Conservation (phyloP, 2,797 vertebrate species). For the Spinus olivaceus region DNA sequence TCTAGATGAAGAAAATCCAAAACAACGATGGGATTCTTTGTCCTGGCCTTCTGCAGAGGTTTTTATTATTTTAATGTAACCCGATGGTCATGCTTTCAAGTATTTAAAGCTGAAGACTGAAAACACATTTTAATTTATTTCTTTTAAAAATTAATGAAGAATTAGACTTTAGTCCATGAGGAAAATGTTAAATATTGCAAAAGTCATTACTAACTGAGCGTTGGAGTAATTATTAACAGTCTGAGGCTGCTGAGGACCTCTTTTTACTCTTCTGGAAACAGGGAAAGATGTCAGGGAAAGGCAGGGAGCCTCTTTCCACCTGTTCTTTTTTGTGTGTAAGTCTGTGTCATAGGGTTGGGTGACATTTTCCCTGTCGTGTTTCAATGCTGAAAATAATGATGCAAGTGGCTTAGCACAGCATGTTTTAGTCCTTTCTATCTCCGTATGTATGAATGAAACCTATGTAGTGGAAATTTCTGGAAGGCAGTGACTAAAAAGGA, state of each 20-base stretch:
- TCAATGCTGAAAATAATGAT: background rate
- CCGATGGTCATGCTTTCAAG: background rate
- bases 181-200: background rate
- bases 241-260: background rate
- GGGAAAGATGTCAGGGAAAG: background rate
- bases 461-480: background rate
- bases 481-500: background rate
- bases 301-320: background rate
- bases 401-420: background rate
- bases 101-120: background rate
- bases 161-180: background rate
- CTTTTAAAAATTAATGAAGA: background rate
- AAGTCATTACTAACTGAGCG: background rate
- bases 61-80: conserved; percentile 18
- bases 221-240: background rate
- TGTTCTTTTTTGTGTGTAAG: background rate
- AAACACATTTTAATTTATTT: background rate
- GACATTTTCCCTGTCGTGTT: background rate
- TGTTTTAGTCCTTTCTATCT: background rate
- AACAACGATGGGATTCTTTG: background rate
- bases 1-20: conserved; percentile 26
- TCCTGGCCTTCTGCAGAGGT: background rate
- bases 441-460: background rate
- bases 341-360: background rate
- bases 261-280: background rate